phyloP scores from a whole-genome alignment of 2,888 invertebrate species.

The Plebejus melissa region DNA sequence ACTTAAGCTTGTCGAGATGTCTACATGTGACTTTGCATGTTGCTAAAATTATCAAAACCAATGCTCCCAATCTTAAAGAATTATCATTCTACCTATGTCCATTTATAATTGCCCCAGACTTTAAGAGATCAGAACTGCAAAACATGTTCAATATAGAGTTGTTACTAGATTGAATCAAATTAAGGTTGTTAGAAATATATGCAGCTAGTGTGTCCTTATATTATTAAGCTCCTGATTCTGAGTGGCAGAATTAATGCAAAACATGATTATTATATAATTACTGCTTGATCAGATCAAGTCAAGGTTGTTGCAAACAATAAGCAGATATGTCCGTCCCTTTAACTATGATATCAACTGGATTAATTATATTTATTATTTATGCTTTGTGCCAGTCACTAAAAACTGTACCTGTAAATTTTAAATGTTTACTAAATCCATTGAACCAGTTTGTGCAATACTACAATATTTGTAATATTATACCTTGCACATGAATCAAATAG shows the following conservation, averaged over 20 bases:
- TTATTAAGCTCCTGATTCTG: background rate
- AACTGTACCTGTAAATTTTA: slow-evolving; percentile 9
- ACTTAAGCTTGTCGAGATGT: slow-evolving; percentile 71
- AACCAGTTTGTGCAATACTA: background rate
- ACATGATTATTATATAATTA: slow-evolving; percentile 13
- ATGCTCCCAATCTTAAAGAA: slow-evolving; percentile 71
- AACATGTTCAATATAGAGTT: slow-evolving; percentile 73
- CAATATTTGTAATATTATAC: background rate
- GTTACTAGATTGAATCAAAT: slow-evolving; percentile 60
- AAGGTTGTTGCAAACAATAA: slow-evolving; percentile 1
- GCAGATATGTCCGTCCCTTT: slow-evolving; percentile 12
- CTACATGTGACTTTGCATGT: slow-evolving; percentile 72
- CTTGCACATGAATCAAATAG: background rate
- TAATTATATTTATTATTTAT: background rate
- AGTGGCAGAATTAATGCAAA: slow-evolving; percentile 5
- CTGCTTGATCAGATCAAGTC: background rate
- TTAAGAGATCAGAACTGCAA: slow-evolving; percentile 68
- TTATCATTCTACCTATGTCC: slow-evolving; percentile 74
- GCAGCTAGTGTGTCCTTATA: slow-evolving; percentile 40
- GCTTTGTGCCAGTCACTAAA: slow-evolving; percentile 4
- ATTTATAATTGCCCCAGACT: slow-evolving; percentile 68
- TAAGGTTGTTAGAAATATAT: slow-evolving; percentile 42
- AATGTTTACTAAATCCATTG: background rate
- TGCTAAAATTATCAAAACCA: slow-evolving; percentile 67
- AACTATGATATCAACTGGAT: background rate